A percentile compares a stretch with the other conserved stretches of the same genome.
Evolutionary conservation across 1,140 invertebrate genomes (phyloP).

Genomic region (Panagrolaimus sp.): DNA sequence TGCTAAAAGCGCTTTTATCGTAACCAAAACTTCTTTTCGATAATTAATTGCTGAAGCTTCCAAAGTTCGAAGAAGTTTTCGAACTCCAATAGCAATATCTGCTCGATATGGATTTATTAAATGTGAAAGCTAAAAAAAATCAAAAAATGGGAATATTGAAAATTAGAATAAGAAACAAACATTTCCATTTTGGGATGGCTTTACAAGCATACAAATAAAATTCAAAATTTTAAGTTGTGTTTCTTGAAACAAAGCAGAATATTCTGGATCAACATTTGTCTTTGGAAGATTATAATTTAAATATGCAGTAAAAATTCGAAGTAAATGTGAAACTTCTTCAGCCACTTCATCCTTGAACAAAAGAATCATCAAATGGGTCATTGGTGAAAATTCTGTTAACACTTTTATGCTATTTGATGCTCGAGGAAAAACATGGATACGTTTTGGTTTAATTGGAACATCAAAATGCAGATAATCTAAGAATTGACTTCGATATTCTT

Average conservation of each 20-base stretch:
- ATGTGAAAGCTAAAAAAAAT: not conserved
- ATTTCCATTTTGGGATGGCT: not conserved
- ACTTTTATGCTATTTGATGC: constrained; percentile 4
- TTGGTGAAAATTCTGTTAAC: not conserved
- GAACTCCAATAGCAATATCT: not conserved
- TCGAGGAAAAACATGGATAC: not conserved
- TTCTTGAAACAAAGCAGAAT: constrained; percentile 1
- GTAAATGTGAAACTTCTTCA: too few relatives aligned
- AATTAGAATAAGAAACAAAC: not conserved
- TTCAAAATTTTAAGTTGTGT: not conserved
- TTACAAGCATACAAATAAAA: not conserved
- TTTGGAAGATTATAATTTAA: not conserved
- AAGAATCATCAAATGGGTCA: not conserved
- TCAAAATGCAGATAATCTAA: too few relatives aligned
- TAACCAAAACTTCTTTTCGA: not conserved
- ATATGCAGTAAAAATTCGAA: too few relatives aligned
- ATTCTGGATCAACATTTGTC: not conserved
- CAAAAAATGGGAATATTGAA: not conserved
- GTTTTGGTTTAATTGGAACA: too few relatives aligned
- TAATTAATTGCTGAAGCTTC: not conserved
- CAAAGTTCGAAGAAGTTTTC: not conserved
- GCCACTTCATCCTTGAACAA: not conserved
- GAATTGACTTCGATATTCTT: too few relatives aligned
- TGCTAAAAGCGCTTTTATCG: not conserved
- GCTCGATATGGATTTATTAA: not conserved